Evolutionary conservation across 2,113 vertebrate genomes (phyloP).

Genomic region (Eublepharis macularius): DNA sequence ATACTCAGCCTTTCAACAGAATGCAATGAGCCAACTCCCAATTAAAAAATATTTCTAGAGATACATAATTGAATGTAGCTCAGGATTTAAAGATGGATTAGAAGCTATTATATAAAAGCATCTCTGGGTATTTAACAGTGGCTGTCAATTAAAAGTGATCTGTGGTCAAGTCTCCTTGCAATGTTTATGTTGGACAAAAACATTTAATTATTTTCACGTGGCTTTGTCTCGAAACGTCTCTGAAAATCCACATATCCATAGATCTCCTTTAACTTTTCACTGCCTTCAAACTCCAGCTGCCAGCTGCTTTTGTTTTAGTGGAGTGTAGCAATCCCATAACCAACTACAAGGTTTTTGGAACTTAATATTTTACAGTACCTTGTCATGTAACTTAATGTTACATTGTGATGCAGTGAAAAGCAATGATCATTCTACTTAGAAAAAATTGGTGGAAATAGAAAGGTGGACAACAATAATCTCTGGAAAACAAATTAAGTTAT

Average conservation of each 20-base stretch:
- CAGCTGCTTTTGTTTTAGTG: conserved; percentile 36
- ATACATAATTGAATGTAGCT: neutral
- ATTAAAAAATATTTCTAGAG: neutral
- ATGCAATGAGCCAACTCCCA: neutral
- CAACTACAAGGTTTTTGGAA: conserved; percentile 28
- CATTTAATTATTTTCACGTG: conserved; percentile 8
- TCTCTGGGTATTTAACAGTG: conserved; percentile 29
- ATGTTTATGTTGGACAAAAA: conserved; percentile 13
- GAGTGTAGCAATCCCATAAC: conserved; percentile 12
- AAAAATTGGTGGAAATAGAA: conserved; percentile 7
- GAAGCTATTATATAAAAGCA: neutral
- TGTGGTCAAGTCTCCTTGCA: conserved; percentile 22
- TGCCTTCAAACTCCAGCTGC: conserved; percentile 42
- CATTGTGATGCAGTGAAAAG: neutral
- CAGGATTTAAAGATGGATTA: conserved; percentile 18
- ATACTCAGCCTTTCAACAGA: neutral
- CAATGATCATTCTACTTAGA: neutral
- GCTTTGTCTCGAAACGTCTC: conserved; percentile 46
- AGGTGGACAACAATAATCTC: neutral
- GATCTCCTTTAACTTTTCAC: conserved; percentile 29
- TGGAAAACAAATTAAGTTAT: conserved; percentile 22
- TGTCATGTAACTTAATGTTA: conserved; percentile 1
- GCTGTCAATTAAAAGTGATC: neutral
- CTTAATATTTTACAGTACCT: neutral
- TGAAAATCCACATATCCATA: conserved; percentile 10